Conservation (phyloP, 2,888 invertebrate genomes). For the Polydrusus tereticollis region DNA sequence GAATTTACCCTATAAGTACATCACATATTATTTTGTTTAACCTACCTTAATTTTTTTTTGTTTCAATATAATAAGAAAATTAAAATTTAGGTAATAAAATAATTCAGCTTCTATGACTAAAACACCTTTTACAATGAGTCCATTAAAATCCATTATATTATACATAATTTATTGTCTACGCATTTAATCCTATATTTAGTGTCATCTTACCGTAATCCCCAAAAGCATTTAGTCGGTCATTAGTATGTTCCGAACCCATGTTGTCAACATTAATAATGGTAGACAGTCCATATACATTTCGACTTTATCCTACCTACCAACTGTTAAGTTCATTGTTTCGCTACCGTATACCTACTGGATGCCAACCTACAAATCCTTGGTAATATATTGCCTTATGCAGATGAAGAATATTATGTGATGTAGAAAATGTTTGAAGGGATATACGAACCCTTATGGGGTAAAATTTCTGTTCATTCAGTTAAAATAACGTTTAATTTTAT, state of each 20-base stretch:
- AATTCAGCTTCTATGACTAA: not conserved
- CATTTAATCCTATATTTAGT: constrained; percentile 5
- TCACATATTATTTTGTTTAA: no score
- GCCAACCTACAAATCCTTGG: constrained; percentile 29
- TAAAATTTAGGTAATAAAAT: no score
- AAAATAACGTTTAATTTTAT: no score
- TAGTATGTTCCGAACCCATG: constrained; percentile 9
- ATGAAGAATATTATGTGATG: constrained; percentile 20
- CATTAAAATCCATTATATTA: not conserved
- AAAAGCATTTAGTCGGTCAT: constrained; percentile 8
- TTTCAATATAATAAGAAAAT: no score
- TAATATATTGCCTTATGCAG: constrained; percentile 35
- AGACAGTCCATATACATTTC: constrained; percentile 17
- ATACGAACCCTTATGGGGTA: constrained; percentile 35
- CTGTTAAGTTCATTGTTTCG: no score
- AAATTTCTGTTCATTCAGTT: no score
- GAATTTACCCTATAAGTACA: no score
- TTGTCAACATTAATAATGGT: constrained; percentile 26
- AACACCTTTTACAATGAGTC: not conserved
- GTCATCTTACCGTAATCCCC: constrained; percentile 11
- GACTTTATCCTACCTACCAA: constrained; percentile 3
- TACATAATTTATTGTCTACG: not conserved
- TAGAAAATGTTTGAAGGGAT: constrained; percentile 37
- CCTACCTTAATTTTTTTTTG: no score
- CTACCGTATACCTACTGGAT: constrained; percentile 16